A percentile compares a stretch with the other conserved stretches of the same genome.
These are phyloP conservation scores for Burhinus oedicnemus DNA, from an alignment of 2,113 vertebrate genomes.

Conservation along the genomic window DNA sequence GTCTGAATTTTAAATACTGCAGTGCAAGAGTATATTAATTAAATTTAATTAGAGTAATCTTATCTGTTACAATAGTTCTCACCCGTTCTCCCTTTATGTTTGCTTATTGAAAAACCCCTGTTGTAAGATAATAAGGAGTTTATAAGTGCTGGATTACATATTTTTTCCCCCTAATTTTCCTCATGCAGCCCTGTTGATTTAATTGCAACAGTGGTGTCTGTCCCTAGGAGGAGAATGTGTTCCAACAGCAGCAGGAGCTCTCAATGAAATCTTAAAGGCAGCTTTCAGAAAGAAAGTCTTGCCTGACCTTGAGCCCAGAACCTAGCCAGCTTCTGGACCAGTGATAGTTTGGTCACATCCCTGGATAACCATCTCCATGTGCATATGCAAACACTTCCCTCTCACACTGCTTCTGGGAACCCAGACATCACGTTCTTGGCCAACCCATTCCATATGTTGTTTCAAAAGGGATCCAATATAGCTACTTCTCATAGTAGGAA, in stretches of 20 bases:
- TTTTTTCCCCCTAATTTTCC: background rate
- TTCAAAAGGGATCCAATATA: background rate
- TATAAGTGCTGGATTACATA: background rate
- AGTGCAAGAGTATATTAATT: constrained; percentile 32
- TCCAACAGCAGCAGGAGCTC: background rate
- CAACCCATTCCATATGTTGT: accelerated
- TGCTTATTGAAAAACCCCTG: background rate
- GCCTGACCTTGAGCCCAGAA: background rate
- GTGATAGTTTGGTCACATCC: accelerated
- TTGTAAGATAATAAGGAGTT: background rate
- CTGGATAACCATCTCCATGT: accelerated
- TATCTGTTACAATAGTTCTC: background rate
- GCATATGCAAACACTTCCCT: background rate
- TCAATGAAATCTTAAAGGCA: background rate
- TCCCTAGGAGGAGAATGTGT: background rate
- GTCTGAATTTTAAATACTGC: background rate
- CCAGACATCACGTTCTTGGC: accelerated
- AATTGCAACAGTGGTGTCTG: background rate
- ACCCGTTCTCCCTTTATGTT: background rate
- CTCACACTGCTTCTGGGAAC: background rate
- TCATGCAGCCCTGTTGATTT: background rate
- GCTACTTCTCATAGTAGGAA: background rate
- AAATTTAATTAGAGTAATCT: constrained; percentile 44
- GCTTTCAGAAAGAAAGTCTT: background rate
- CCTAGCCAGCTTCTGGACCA: accelerated